Evolutionary conservation across 2,888 invertebrate species (phyloP), one percentile per base, ranked within the genome.

Genomic region (Tipula helvola): DNA sequence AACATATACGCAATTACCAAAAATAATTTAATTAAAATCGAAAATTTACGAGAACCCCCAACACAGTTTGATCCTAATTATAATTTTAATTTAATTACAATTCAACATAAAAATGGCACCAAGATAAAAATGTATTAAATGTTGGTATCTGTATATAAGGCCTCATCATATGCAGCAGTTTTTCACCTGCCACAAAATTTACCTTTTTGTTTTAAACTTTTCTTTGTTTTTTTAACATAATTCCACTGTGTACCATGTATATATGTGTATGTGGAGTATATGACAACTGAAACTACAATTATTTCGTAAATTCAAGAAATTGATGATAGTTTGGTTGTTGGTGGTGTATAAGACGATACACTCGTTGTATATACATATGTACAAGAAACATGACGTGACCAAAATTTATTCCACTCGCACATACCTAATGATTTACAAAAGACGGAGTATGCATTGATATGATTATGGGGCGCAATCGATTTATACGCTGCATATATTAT

Each of bases 61-160:
- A n/a, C 84, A 84, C 84, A 84, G 84, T 84, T 39, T 84, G 84
- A 84, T 39, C 84, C 84, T 84, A 84, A 84, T 84, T 84, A 84
- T 84, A 84, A 84, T 84, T 84, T 71, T 28, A 71, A 71, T 71
- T 71, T 71, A 71, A 71, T 71, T 71, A 71, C 71, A 71, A 71
- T 71, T 18, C 28, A 12, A 71, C 28, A 71, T 71, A 71, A 71
- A 71, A 71, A 71, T 71, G 71, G 28, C 71, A 71, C 71, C 71
- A 18, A 71, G 8, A 57, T 57, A 57, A 57, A 57, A 57, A 57
- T 16, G 8, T 16, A n/a, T 57, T 16, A 7, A 16, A 16, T n/a
- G 16, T 57, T 16, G 7, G 16, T 16, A 16, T 5, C n/a, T 28
- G 1, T 28, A 2, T 5, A n/a, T 52, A 52, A 57, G 71, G 28